Conservation (phyloP, 1,140 invertebrate species). For the Hylaeus volcanicus region DNA sequence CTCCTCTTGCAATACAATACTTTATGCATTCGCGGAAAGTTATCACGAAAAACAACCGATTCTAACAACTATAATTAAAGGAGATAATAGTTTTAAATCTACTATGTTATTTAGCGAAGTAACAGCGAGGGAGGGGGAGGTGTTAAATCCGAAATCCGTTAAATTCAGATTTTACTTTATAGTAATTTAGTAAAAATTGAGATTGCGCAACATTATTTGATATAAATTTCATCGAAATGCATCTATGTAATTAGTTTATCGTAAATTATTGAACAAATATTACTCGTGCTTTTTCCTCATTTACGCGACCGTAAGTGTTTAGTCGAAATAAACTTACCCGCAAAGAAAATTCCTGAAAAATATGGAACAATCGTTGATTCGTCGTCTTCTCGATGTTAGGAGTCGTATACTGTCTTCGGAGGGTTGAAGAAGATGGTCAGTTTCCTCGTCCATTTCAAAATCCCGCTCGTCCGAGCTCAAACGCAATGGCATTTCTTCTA, state of each 20-base stretch:
- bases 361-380: slow-evolving; percentile 72
- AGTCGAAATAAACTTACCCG: slow-evolving; percentile 74
- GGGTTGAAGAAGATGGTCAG: slow-evolving; percentile 83
- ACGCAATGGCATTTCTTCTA: slow-evolving; percentile 83
- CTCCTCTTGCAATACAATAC: neutral
- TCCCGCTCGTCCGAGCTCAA: slow-evolving; percentile 81
- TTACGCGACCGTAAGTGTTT: too few species aligned
- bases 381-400: slow-evolving; percentile 67
- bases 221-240: too few species aligned
- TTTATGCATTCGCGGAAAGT: neutral
- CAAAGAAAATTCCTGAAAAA: slow-evolving; percentile 78
- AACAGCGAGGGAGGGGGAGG: too few species aligned
- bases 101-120: too few species aligned
- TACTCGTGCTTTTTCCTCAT: neutral
- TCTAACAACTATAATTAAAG: too few species aligned
- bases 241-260: neutral
- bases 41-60: neutral
- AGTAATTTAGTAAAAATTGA: too few species aligned
- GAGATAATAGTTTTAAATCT: neutral
- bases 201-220: too few species aligned
- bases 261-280: neutral
- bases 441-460: slow-evolving; percentile 85
- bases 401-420: slow-evolving; percentile 74
- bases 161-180: too few species aligned
- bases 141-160: too few species aligned